Conservation (phyloP, 2,797 vertebrate genomes). For the Sciurus carolinensis region DNA sequence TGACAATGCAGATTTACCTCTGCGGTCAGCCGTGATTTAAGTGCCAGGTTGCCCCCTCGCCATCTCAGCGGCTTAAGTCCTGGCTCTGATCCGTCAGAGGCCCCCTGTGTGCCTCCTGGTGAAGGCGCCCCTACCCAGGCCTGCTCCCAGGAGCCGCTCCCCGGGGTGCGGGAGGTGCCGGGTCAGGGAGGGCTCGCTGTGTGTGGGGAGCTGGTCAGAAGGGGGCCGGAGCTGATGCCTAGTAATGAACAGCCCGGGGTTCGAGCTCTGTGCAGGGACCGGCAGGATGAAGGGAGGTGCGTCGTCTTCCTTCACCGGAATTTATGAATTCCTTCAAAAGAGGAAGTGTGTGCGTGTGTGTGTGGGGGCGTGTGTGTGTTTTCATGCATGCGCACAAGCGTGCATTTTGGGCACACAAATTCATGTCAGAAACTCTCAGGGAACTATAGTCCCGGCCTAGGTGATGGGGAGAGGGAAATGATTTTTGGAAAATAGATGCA, state of each 20-base stretch:
- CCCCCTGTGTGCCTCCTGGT: not conserved
- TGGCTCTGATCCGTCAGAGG: slow-evolving; percentile 68
- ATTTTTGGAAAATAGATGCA: not conserved
- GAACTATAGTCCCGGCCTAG: not conserved
- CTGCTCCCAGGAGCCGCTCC: not conserved
- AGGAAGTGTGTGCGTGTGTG: not conserved
- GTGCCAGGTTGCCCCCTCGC: slow-evolving; percentile 69
- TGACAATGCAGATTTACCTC: slow-evolving; percentile 87
- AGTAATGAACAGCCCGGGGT: not conserved
- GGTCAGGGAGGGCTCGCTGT: not conserved
- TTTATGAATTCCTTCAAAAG: slow-evolving; percentile 13
- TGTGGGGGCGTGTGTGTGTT: not conserved
- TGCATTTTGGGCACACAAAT: not conserved
- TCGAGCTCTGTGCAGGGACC: accelerated
- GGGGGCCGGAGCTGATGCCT: not conserved
- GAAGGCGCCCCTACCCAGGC: not conserved
- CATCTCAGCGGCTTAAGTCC: slow-evolving; percentile 56
- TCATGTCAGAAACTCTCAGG: not conserved
- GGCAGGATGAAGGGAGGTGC: not conserved
- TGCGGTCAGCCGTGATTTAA: slow-evolving; percentile 77
- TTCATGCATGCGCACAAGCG: not conserved
- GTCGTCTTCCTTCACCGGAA: not conserved
- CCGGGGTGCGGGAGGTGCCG: not conserved
- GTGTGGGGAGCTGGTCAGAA: slow-evolving; percentile 10
- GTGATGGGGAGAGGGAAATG: not conserved